These are phyloP conservation scores for Adineta ricciae DNA, from an alignment of 2,888 invertebrate species.

Conservation along the genomic window DNA sequence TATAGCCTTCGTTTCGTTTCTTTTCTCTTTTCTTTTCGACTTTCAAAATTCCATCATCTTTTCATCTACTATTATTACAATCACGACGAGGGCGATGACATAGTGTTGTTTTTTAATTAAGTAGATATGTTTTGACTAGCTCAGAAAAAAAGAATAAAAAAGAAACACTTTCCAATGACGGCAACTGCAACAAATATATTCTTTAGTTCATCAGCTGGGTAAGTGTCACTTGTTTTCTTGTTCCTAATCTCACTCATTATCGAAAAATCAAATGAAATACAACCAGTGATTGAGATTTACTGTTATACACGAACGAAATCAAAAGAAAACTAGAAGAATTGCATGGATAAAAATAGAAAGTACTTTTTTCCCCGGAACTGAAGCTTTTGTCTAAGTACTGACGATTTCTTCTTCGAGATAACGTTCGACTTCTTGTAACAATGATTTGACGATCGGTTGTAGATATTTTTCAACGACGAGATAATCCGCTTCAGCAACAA, in stretches of 20 bases:
- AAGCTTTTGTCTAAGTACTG: neutral
- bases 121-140: neutral
- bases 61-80: neutral
- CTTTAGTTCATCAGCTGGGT: neutral
- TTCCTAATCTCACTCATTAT: neutral
- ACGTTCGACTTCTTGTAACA: conserved; percentile 16
- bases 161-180: neutral
- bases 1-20: no score
- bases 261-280: no score
- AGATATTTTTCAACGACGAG: neutral
- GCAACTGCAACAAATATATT: neutral
- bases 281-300: neutral
- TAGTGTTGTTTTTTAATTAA: neutral
- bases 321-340: neutral
- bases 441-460: neutral
- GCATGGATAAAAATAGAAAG: neutral
- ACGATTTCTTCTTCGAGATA: conserved; percentile 8
- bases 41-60: neutral
- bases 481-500: neutral
- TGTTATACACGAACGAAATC: neutral
- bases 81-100: neutral
- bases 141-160: neutral
- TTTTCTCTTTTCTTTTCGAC: neutral
- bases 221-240: neutral
- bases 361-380: neutral